phyloP scores from a whole-genome alignment of 1,140 invertebrate genomes.

The Tetramorium alpestre region DNA sequence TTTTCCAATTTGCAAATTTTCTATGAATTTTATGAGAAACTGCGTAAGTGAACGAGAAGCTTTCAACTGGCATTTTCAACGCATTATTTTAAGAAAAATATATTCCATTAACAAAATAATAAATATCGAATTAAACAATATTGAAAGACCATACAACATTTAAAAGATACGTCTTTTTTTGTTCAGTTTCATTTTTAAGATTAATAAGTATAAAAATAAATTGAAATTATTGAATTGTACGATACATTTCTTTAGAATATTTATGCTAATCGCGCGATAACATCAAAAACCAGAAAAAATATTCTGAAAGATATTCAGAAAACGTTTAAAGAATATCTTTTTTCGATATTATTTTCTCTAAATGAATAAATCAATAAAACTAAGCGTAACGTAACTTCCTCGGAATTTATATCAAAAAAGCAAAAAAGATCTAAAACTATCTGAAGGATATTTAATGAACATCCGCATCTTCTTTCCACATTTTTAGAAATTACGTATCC shows the following conservation, averaged over 20 bases:
- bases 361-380: neutral
- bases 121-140: neutral
- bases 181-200: neutral
- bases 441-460: neutral
- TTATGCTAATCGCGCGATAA: neutral
- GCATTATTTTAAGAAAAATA: neutral
- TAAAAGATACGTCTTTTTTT: neutral
- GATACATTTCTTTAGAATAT: neutral
- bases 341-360: neutral
- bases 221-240: neutral
- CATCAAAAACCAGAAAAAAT: neutral
- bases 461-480: neutral
- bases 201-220: neutral
- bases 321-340: neutral
- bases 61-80: neutral
- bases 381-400: neutral
- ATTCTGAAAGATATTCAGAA: neutral
- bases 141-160: neutral
- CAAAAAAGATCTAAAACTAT: neutral
- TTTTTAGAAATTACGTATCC: neutral
- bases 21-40: neutral
- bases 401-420: neutral
- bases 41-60: neutral
- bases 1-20: neutral
- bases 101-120: neutral